These are phyloP conservation scores for Anomalospiza imberbis DNA, from an alignment of 2,797 vertebrate genomes.

Conservation along the genomic window DNA sequence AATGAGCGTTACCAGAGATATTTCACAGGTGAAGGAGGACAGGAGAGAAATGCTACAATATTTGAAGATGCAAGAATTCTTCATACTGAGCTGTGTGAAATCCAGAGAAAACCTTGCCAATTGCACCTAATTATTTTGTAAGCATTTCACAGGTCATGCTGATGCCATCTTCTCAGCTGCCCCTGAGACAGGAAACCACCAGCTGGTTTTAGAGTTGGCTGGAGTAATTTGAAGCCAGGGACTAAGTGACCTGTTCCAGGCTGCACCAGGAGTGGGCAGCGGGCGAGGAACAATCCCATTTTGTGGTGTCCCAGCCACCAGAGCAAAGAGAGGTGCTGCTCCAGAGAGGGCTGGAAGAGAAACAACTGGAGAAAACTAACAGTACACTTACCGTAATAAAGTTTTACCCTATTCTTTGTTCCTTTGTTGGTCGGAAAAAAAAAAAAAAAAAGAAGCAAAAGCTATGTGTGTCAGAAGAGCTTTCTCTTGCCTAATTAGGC, in stretches of 20 bases:
- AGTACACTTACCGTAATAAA: not conserved
- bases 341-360: not conserved
- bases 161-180: not conserved
- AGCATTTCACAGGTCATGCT: not conserved
- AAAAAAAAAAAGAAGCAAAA: not conserved
- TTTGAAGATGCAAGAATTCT: constrained; percentile 21
- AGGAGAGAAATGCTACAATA: not conserved
- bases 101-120: not conserved
- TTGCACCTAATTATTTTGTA: not conserved
- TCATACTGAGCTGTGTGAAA: not conserved
- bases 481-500: constrained; percentile 20
- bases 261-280: not conserved
- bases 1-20: not conserved
- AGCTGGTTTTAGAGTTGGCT: not conserved
- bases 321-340: not conserved
- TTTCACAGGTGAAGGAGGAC: not conserved
- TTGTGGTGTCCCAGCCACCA: not conserved
- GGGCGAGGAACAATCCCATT: not conserved
- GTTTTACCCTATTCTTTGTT: constrained; percentile 32
- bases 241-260: not conserved
- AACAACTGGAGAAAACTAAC: constrained; percentile 9
- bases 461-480: constrained; percentile 24
- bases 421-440: not conserved
- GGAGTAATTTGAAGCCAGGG: not conserved
- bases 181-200: not conserved